Evolutionary conservation across 2,888 invertebrate genomes (phyloP).

Genomic region (Himalopsyche japonica): DNA sequence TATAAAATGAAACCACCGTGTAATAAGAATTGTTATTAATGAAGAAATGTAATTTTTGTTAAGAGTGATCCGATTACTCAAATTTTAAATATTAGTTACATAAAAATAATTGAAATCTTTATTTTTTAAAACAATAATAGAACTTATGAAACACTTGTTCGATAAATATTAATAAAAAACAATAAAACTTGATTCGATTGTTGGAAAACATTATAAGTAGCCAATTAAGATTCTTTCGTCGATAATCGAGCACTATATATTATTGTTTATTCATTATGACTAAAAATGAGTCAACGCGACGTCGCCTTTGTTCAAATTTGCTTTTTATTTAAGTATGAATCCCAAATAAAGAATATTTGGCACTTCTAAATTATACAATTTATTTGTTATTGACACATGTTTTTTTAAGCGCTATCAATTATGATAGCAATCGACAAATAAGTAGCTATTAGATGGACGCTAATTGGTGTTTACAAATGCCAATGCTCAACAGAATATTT

Average conservation of each 20-base stretch:
- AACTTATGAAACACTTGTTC: no score
- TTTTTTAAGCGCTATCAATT: not conserved
- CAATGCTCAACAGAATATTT: not conserved
- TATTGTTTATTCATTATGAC: not conserved
- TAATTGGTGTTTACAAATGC: not conserved
- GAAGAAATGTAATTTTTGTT: no score
- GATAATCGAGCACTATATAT: not conserved
- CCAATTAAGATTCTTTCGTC: not conserved
- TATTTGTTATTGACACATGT: constrained; percentile 1
- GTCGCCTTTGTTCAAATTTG: not conserved
- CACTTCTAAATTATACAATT: not conserved
- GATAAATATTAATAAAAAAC: no score
- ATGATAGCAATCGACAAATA: constrained; percentile 3
- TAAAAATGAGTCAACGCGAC: not conserved
- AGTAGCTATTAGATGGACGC: not conserved
- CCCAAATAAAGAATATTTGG: not conserved
- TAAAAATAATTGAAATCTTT: no score
- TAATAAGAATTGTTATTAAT: no score
- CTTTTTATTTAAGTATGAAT: not conserved
- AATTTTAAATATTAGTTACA: no score
- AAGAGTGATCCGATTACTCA: no score
- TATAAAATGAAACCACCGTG: no score
- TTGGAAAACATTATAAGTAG: not conserved
- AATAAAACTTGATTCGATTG: no score
- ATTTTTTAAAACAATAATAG: no score